Evolutionary conservation across 2,113 vertebrate genomes (phyloP).

Genomic region (Cricetomys ansorgei): DNA sequence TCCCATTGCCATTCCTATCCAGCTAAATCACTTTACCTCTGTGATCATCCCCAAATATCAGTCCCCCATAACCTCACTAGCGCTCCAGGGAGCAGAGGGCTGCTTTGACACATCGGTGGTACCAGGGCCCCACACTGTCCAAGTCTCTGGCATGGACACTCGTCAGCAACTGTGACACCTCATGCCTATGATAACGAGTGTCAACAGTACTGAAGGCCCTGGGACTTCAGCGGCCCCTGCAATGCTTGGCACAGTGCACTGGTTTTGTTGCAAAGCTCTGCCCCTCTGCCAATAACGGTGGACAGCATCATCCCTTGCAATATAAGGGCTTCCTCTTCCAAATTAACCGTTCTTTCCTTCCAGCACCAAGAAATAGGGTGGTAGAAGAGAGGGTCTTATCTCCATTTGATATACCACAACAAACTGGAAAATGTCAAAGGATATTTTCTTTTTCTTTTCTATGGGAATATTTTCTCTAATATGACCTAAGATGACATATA

Average conservation of each 20-base stretch:
- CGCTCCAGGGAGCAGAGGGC: neutral
- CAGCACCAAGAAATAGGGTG: neutral
- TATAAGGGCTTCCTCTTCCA: neutral
- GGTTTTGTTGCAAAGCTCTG: constrained; percentile 49
- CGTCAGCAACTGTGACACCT: neutral
- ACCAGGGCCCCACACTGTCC: neutral
- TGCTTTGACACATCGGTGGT: neutral
- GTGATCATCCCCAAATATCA: neutral
- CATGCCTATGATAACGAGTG: constrained; percentile 10
- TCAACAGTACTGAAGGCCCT: constrained; percentile 4
- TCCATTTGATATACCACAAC: neutral
- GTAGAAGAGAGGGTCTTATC: neutral
- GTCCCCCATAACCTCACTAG: neutral
- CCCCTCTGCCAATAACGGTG: neutral
- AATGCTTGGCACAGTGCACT: neutral
- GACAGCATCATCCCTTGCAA: neutral
- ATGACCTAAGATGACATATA: neutral
- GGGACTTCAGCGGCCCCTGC: constrained; percentile 2
- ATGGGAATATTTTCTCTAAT: constrained; percentile 4
- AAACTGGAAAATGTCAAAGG: neutral
- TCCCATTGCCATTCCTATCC: neutral
- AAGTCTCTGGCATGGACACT: neutral
- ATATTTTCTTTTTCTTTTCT: neutral
- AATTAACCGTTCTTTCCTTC: neutral
- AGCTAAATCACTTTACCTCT: neutral